Evolutionary conservation across 1,140 invertebrate genomes (phyloP).

Genomic region (Andrena cerasifolii): DNA sequence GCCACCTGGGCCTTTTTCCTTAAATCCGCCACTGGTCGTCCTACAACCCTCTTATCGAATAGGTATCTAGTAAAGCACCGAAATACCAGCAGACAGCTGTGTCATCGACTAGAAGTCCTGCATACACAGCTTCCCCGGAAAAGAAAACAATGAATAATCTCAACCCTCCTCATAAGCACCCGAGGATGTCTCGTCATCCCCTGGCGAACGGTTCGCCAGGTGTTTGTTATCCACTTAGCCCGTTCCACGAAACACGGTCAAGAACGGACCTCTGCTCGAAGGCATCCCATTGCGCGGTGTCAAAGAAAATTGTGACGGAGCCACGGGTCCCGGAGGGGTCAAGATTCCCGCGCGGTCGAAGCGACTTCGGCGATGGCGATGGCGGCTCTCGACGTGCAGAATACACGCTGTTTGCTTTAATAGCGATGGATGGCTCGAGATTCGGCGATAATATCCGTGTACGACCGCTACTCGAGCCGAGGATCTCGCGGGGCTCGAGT

Average conservation of each 20-base stretch:
- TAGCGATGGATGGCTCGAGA: conserved; percentile 48
- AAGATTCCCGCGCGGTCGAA: not conserved
- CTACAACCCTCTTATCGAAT: too few species aligned
- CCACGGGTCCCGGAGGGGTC: not conserved
- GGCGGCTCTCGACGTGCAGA: not conserved
- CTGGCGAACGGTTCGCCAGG: not conserved
- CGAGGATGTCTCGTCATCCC: not conserved
- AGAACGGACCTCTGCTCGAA: not conserved
- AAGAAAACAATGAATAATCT: too few species aligned
- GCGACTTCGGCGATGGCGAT: not conserved
- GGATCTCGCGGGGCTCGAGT: conserved; percentile 54
- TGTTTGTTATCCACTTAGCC: conserved; percentile 15
- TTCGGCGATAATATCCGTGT: conserved; percentile 50
- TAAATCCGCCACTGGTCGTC: too few species aligned
- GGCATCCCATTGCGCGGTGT: not conserved
- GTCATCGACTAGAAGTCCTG: too few species aligned
- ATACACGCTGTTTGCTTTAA: conserved; percentile 42
- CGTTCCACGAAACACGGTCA: not conserved
- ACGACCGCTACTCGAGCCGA: conserved; percentile 30
- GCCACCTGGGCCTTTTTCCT: too few species aligned
- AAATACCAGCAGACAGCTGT: too few species aligned
- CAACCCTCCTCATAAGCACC: too few species aligned
- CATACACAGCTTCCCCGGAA: too few species aligned
- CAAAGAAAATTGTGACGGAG: conserved; percentile 2
- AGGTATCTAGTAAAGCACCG: too few species aligned